Evolutionary conservation across 2,113 vertebrate genomes (phyloP), one percentile per base, ranked within the genome.

Genomic region (Perognathus longimembris): DNA sequence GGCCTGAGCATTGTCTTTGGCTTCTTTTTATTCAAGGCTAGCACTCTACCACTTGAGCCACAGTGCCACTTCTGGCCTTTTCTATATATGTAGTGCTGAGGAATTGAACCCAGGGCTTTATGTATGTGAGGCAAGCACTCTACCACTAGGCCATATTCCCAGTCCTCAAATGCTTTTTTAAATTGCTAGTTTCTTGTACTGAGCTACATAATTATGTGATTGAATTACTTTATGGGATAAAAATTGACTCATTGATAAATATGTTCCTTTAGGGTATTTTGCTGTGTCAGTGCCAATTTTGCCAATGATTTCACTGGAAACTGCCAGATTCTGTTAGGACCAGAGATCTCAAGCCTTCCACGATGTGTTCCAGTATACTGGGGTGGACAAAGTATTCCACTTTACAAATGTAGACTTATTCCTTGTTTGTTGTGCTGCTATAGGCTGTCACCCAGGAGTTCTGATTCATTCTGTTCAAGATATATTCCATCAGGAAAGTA

Each of bases 191-290:
- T 45, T 88, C 84, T 50, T 67, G 81, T 89, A 84, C n/a, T 17
- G 69, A 88, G 88, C 50, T 88, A 61, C 18, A 32, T 66, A 90
- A 89, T 91, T 91, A 87, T 75, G 36, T 87, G 80, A 94, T 28
- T 59, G 15, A 88, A 88, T 94, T 82, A 85, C 50, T 73, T 87
- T 91, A 89, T 67, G 88, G 85, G n/a, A 88, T 93, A 85, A 95
- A 93, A 93, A 90, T 82, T 12, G 93, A 91, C 77, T 94, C 36
- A 8, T 24, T 85, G 88, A 67, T 91, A 94, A 95, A 92, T 91
- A 89, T 34, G 36, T 91, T 93, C 94, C 90, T 93, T 89, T 40
- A 66, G 80, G 76, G 63, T 54, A 40, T 92, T 91, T 87, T 87
- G 77, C 77, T 77, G 45, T 67, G 45, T 94, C 89, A 7, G 67